phyloP scores from a whole-genome alignment of 2,888 invertebrate species.

The Watsonalla cultraria region DNA sequence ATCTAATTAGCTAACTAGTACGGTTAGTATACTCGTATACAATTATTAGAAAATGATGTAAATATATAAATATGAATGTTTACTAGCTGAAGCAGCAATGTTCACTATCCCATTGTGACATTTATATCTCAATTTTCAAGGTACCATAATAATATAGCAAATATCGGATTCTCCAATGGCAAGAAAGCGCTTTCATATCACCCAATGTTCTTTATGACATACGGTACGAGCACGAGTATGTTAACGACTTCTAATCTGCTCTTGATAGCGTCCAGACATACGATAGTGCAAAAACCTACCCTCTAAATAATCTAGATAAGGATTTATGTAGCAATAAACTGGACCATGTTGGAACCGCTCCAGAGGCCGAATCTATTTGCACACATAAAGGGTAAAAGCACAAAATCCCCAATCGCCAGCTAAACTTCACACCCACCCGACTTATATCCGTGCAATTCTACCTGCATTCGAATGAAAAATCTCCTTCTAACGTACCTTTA shows the following conservation, averaged over 20 bases:
- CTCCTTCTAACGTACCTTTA: neutral
- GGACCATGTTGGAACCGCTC: slow-evolving; percentile 43
- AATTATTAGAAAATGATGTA: too few relatives aligned
- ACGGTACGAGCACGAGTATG: slow-evolving; percentile 6
- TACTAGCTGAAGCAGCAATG: too few relatives aligned
- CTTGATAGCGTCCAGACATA: slow-evolving; percentile 9
- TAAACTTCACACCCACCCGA: slow-evolving; percentile 21
- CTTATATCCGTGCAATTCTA: slow-evolving; percentile 18
- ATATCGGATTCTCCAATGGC: neutral
- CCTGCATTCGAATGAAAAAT: slow-evolving; percentile 8
- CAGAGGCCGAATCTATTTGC: slow-evolving; percentile 53
- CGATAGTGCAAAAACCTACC: slow-evolving; percentile 22
- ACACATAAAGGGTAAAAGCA: slow-evolving; percentile 28
- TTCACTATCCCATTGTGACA: too few relatives aligned
- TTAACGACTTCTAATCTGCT: slow-evolving; percentile 14
- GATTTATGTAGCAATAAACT: slow-evolving; percentile 56
- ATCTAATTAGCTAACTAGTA: too few relatives aligned
- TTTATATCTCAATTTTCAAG: too few relatives aligned
- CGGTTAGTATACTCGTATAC: too few relatives aligned
- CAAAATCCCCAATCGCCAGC: slow-evolving; percentile 22
- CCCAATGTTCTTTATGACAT: slow-evolving; percentile 1
- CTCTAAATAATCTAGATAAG: slow-evolving; percentile 28
- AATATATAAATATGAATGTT: too few relatives aligned
- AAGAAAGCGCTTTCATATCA: neutral
- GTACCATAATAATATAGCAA: too few relatives aligned